Evolutionary conservation across 2,113 vertebrate genomes (phyloP), one percentile per base, ranked within the genome.

Genomic region (Neolamprologus sp.): DNA sequence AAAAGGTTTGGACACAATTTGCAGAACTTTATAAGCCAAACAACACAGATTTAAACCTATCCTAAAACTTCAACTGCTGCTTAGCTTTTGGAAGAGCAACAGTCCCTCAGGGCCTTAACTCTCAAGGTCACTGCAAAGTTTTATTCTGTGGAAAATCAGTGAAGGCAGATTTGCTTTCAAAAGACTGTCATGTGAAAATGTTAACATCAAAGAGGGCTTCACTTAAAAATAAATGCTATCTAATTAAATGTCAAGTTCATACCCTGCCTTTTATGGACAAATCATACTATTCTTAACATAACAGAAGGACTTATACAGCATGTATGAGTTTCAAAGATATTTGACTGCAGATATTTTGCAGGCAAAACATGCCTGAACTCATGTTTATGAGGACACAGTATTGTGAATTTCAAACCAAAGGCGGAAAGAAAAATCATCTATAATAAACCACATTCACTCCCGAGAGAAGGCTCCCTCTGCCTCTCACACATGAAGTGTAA

Each of bases 401-500:
- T 81, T 68, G 82, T 30, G 57, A 8, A 85, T 40, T 84, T 93
- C 78, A 28, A 75, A 75, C 37, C 14, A 75, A 75, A 68, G 33
- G 33, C 2, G 33, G 60, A 68, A 37, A 68, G 33, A 21, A 75
- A 19, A 75, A 75, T 49, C 51, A 82, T 84, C 75, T 88, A 79
- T 85, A 89, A 86, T 91, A 33, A 85, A 85, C 86, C 71, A 65
- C 35, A 60, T 63, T 63, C 53, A 47, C 71, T 86, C 78, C 79
- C 37, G 30, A 51, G 68, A 93, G 86, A 87, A 42, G 53, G 21
- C 82, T 49, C 47, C 7, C 28, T 47, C 21, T 53, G 40, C 33
- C 60, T 65, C 53, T 88, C 73, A 65, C 82, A 87, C 55, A 90
- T 33, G 49, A 37, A 89, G 42, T 42, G 55, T 54, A 86, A 87